These are phyloP conservation scores for Lucinisca nassula DNA, from an alignment of 2,888 invertebrate genomes.

Conservation along the genomic window DNA sequence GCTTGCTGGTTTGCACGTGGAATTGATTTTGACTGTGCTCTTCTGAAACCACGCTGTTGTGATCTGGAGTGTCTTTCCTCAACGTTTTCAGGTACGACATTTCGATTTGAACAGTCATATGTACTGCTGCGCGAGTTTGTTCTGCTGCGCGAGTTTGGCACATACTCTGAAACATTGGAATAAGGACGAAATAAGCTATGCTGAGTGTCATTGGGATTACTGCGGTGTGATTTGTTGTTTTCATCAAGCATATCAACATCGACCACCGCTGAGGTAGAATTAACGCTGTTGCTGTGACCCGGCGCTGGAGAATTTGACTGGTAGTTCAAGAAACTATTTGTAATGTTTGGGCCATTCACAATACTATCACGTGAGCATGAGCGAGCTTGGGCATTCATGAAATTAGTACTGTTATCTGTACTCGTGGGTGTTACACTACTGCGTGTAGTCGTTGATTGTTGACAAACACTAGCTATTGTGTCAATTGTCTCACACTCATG, in stretches of 20 bases:
- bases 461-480: not conserved
- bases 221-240: not conserved
- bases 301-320: no score
- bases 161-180: not conserved
- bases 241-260: no score
- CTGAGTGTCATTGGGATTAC: not conserved
- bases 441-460: not conserved
- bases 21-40: no score
- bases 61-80: no score
- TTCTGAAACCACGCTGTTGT: no score
- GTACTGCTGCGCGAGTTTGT: not conserved
- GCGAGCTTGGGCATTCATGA: not conserved
- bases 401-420: not conserved
- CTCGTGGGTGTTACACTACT: not conserved
- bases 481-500: not conserved
- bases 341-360: no score
- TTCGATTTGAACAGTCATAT: not conserved
- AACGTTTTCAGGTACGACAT: not conserved
- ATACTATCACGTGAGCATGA: not conserved
- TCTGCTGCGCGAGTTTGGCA: not conserved
- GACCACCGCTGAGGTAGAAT: no score
- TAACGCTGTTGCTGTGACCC: no score
- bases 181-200: not conserved
- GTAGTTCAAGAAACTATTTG: no score
- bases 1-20: no score